phyloP scores from a whole-genome alignment of 2,888 invertebrate genomes.

The Agrochola litura region DNA sequence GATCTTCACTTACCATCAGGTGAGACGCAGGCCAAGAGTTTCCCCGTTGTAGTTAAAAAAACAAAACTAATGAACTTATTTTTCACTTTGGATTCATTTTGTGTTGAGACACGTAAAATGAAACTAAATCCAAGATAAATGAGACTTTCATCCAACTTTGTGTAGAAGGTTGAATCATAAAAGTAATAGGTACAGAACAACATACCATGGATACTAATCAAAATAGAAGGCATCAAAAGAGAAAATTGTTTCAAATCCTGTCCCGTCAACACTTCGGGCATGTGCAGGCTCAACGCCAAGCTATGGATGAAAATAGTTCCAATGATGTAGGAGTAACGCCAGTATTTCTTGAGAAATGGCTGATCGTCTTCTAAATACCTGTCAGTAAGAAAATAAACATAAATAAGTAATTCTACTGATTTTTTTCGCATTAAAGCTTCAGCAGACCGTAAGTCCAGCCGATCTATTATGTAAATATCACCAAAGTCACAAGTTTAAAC shows the following conservation, averaged over 20 bases:
- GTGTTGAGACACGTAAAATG: not conserved
- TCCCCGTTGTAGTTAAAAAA: too few relatives aligned
- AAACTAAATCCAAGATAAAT: too few relatives aligned
- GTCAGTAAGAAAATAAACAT: not conserved
- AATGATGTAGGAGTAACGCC: constrained; percentile 62
- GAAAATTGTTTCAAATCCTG: constrained; percentile 61
- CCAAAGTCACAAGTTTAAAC: too few relatives aligned
- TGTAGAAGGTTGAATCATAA: not conserved
- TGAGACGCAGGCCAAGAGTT: too few relatives aligned
- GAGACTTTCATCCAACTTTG: not conserved
- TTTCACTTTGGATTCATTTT: not conserved
- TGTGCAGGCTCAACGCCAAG: constrained; percentile 36
- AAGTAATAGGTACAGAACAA: not conserved
- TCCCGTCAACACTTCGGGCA: constrained; percentile 42
- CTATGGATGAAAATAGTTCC: constrained; percentile 52
- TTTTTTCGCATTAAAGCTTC: not conserved
- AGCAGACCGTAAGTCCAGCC: not conserved
- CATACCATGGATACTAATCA: constrained; percentile 65
- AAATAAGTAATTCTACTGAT: not conserved
- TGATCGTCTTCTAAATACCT: constrained; percentile 56
- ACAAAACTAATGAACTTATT: too few relatives aligned
- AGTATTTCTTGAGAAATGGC: constrained; percentile 59
- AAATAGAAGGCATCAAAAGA: constrained; percentile 58
- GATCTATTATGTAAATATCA: not conserved
- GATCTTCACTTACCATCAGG: too few relatives aligned